A percentile compares a stretch with the other conserved stretches of the same genome.
Evolutionary conservation across 2,888 invertebrate genomes (phyloP).

Genomic region (Lasioglossum zephyrum): DNA sequence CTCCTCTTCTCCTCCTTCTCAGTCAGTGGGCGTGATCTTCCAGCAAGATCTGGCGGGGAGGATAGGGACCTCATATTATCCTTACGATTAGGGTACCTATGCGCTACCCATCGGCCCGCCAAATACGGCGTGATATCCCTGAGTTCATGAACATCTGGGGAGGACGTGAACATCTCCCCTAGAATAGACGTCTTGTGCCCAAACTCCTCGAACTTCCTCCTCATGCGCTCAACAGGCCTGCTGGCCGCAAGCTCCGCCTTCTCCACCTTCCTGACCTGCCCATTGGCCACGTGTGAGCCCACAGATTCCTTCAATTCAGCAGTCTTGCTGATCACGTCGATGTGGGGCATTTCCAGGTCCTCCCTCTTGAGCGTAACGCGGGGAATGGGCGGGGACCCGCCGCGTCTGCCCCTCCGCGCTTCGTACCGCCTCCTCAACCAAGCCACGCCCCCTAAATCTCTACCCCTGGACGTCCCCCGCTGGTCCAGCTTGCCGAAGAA

Average conservation of each 20-base stretch:
- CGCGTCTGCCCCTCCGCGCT: conserved; percentile 84
- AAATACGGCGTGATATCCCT: conserved; percentile 92
- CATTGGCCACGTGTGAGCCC: conserved; percentile 52
- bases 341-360: conserved; percentile 94
- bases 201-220: conserved; percentile 88
- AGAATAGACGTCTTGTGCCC: conserved; percentile 86
- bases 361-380: conserved; percentile 87
- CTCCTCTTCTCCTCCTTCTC: neutral
- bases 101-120: conserved; percentile 92
- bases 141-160: conserved; percentile 91
- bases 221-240: conserved; percentile 90
- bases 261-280: conserved; percentile 79
- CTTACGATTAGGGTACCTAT: conserved; percentile 89
- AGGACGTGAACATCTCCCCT: conserved; percentile 92
- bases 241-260: conserved; percentile 77
- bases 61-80: conserved; percentile 89
- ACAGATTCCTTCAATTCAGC: conserved; percentile 86
- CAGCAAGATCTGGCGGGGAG: conserved; percentile 82
- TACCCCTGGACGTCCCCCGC: conserved; percentile 83
- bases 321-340: conserved; percentile 95
- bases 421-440: conserved; percentile 88
- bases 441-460: conserved; percentile 87
- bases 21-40: neutral
- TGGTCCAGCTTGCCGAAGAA: conserved; percentile 85
- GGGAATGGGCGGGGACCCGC: conserved; percentile 88